Percentiles rank a stretch among this genome's conserved stretches.
These are phyloP conservation scores for Aramus guarauna DNA, from an alignment of 2,113 vertebrate species.

Conservation along the genomic window DNA sequence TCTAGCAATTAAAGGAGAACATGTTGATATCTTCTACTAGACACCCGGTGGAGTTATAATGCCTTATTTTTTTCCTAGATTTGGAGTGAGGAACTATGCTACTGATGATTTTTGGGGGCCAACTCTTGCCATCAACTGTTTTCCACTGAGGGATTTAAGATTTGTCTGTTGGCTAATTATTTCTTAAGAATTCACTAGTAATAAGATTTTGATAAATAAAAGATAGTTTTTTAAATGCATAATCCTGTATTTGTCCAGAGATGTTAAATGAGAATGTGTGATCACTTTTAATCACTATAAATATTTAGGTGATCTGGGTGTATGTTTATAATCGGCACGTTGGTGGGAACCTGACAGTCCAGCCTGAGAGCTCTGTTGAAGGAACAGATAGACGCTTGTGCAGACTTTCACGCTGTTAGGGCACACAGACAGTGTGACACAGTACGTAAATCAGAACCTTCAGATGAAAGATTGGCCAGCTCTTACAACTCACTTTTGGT, in stretches of 20 bases:
- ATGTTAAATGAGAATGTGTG: neutral
- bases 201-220: neutral
- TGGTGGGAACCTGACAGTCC: neutral
- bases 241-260: neutral
- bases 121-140: neutral
- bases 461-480: neutral
- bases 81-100: neutral
- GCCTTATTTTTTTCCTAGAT: neutral
- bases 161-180: neutral
- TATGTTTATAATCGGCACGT: neutral
- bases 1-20: neutral
- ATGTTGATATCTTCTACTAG: neutral
- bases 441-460: neutral
- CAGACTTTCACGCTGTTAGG: neutral
- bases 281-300: neutral
- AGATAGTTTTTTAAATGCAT: neutral
- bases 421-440: neutral
- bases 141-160: neutral
- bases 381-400: neutral
- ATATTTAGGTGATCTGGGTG: neutral
- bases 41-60: neutral
- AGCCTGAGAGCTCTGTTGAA: neutral
- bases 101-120: neutral
- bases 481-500: neutral
- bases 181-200: neutral